phyloP scores from a whole-genome alignment of 1,140 invertebrate genomes.

The Sycophila sp. region DNA sequence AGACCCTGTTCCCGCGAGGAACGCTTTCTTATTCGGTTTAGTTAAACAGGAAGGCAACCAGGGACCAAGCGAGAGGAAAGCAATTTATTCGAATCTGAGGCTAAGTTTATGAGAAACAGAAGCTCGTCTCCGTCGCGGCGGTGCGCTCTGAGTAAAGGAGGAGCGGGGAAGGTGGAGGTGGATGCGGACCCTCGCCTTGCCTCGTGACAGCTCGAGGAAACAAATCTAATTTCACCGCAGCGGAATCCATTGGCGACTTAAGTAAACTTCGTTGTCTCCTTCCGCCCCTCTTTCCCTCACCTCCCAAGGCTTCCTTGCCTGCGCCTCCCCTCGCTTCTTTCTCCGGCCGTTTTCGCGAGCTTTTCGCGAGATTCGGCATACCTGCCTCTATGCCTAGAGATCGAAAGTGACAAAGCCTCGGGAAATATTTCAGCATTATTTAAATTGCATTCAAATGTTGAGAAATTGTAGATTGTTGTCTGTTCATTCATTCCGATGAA shows the following conservation, averaged over 20 bases:
- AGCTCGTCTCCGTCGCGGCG: not conserved
- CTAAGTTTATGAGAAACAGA: conserved; percentile 25
- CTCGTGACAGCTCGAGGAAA: not conserved
- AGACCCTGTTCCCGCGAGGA: no score
- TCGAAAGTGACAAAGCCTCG: no score
- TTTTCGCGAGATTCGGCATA: not conserved
- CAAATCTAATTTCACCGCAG: conserved; percentile 33
- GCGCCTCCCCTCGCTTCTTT: not conserved
- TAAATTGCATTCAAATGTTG: no score
- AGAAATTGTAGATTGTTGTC: no score
- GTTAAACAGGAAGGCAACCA: not conserved
- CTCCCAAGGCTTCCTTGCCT: not conserved
- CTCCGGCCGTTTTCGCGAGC: not conserved
- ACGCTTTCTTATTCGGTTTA: not conserved
- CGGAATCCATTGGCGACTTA: conserved; percentile 27
- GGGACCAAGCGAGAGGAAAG: not conserved
- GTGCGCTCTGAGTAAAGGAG: not conserved
- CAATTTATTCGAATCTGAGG: conserved; percentile 26
- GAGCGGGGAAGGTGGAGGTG: not conserved
- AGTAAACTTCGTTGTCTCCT: conserved; percentile 27
- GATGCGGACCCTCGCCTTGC: not conserved
- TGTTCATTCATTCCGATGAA: no score
- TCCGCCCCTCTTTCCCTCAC: not conserved
- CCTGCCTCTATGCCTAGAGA: no score
- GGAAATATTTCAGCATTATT: no score